These are phyloP conservation scores for Vannuccia rotundouncinata DNA, from an alignment of 2,888 invertebrate genomes.

Conservation along the genomic window DNA sequence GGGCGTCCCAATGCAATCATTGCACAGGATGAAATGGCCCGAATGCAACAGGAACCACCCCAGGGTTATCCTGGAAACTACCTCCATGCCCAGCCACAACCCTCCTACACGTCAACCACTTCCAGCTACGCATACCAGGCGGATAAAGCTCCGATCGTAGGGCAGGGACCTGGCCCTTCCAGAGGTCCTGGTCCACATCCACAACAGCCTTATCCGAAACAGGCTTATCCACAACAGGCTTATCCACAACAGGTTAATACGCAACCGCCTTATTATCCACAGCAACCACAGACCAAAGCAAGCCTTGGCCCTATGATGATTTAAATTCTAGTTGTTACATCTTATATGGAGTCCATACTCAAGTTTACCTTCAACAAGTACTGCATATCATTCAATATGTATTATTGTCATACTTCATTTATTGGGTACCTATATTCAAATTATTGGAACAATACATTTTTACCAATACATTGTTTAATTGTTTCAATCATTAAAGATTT, in stretches of 20 bases:
- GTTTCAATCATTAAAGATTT: too few relatives aligned
- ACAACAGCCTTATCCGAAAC: too few relatives aligned
- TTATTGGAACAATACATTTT: too few relatives aligned
- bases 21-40: not conserved
- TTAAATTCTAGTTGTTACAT: too few relatives aligned
- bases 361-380: too few relatives aligned
- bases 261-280: not conserved
- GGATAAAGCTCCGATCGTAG: not conserved
- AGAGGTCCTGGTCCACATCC: not conserved
- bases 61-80: not conserved
- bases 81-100: not conserved
- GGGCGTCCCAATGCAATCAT: not conserved
- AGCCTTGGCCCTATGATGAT: constrained; percentile 11
- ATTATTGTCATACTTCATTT: too few relatives aligned
- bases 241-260: not conserved
- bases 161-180: not conserved
- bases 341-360: too few relatives aligned
- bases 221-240: not conserved
- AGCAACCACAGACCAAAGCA: not conserved
- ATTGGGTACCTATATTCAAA: too few relatives aligned
- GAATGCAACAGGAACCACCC: not conserved
- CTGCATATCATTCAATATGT: too few relatives aligned
- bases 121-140: not conserved
- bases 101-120: not conserved
- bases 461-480: too few relatives aligned